These are phyloP conservation scores for Bradypodion pumilum DNA, from an alignment of 2,797 vertebrate genomes.

Conservation along the genomic window DNA sequence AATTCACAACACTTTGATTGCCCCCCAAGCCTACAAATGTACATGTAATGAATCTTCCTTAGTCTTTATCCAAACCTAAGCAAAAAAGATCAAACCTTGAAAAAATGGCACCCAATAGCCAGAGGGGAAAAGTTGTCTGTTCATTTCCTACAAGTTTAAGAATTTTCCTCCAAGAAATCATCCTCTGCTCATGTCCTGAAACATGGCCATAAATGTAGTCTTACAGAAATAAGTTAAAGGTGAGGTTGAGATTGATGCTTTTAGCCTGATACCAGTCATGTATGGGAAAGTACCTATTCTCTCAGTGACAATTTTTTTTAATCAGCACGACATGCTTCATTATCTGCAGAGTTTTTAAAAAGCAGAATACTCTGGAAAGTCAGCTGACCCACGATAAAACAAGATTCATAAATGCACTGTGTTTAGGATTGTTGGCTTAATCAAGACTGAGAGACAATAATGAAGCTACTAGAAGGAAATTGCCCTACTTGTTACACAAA, in stretches of 20 bases:
- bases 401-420: neutral
- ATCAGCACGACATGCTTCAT: neutral
- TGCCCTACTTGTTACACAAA: constrained; percentile 4
- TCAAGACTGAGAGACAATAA: neutral
- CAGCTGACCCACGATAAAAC: neutral
- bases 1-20: neutral
- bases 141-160: neutral
- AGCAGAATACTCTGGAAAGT: constrained; percentile 19
- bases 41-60: neutral
- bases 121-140: neutral
- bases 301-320: neutral
- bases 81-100: neutral
- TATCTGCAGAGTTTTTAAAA: constrained; percentile 1
- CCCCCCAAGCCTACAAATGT: neutral
- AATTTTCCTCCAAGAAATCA: neutral
- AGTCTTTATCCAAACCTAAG: neutral
- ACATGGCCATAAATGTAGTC: neutral
- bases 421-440: neutral
- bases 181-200: neutral
- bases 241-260: neutral
- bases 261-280: neutral
- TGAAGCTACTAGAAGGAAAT: constrained; percentile 5
- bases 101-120: neutral
- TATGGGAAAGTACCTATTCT: neutral
- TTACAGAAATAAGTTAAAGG: neutral